Conservation (phyloP, 2,888 invertebrate species). For the Mycalesis mineus region DNA sequence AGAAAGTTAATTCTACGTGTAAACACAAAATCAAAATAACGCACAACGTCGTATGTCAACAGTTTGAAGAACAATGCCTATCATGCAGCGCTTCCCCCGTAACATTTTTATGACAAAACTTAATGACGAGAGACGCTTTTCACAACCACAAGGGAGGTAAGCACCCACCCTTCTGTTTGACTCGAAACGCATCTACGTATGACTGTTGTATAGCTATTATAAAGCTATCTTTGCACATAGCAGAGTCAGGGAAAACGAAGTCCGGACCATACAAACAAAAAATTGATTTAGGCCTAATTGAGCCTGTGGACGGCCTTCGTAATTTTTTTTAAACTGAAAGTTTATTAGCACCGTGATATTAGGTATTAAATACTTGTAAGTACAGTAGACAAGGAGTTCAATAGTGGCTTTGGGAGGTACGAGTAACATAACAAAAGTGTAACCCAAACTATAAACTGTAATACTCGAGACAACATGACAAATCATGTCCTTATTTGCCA, state of each 20-base stretch:
- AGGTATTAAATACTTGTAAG: no score
- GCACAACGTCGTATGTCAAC: slow-evolving; percentile 22
- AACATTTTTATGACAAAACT: slow-evolving; percentile 29
- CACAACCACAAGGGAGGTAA: slow-evolving; percentile 23
- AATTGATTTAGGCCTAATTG: no score
- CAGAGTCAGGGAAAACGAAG: background rate
- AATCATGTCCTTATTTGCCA: no score
- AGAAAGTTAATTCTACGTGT: background rate
- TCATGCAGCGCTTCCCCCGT: slow-evolving; percentile 24
- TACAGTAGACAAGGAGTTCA: no score
- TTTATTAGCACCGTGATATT: no score
- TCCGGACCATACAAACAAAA: background rate
- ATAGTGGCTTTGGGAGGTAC: no score
- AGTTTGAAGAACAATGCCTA: slow-evolving; percentile 26
- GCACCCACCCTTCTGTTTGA: slow-evolving; percentile 19
- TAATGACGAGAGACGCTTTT: slow-evolving; percentile 28
- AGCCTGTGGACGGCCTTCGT: no score
- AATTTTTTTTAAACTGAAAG: no score
- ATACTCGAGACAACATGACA: no score
- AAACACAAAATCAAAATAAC: slow-evolving; percentile 17
- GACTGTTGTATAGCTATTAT: background rate
- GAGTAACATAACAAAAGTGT: no score
- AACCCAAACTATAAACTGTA: no score
- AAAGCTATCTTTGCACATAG: background rate
- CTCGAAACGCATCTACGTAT: slow-evolving; percentile 15